Percentiles rank a stretch among this genome's conserved stretches.
These are phyloP conservation scores for Spizaetus ornatus DNA, from an alignment of 2,113 vertebrate species.

Conservation along the genomic window DNA sequence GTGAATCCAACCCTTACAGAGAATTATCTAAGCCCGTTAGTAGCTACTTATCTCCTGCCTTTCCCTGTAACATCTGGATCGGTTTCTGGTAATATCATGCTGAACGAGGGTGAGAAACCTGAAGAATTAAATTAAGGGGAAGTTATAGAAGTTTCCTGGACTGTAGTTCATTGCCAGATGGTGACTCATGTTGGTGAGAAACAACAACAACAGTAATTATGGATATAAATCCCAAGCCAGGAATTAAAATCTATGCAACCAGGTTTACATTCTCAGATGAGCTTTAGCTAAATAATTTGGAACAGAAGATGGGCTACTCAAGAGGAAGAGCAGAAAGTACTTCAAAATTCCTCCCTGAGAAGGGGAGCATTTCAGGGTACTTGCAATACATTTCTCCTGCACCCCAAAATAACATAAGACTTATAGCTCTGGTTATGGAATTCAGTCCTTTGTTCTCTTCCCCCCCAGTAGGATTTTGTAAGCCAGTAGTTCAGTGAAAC, in stretches of 20 bases:
- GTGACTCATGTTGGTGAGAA: conserved; percentile 28
- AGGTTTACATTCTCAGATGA: not conserved
- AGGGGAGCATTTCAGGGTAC: not conserved
- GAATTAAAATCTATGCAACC: not conserved
- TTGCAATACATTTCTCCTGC: not conserved
- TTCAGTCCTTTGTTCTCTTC: not conserved
- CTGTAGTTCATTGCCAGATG: not conserved
- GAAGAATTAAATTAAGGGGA: conserved; percentile 8
- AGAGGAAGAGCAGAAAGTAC: not conserved
- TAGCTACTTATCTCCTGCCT: conserved; percentile 7
- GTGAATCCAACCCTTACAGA: not conserved
- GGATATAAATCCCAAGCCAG: not conserved
- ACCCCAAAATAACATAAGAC: not conserved
- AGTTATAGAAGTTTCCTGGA: not conserved
- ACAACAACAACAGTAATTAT: conserved; percentile 11
- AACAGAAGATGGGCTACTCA: not conserved
- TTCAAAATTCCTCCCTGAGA: not conserved
- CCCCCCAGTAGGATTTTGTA: not conserved
- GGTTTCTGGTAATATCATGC: not conserved
- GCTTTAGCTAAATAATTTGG: not conserved
- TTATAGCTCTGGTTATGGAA: not conserved
- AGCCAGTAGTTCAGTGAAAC: not conserved
- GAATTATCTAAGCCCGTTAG: not conserved
- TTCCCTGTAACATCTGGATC: conserved; percentile 8
- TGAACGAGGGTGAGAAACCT: not conserved